Conservation (phyloP, 2,113 vertebrate genomes). For the Fulica atra region DNA sequence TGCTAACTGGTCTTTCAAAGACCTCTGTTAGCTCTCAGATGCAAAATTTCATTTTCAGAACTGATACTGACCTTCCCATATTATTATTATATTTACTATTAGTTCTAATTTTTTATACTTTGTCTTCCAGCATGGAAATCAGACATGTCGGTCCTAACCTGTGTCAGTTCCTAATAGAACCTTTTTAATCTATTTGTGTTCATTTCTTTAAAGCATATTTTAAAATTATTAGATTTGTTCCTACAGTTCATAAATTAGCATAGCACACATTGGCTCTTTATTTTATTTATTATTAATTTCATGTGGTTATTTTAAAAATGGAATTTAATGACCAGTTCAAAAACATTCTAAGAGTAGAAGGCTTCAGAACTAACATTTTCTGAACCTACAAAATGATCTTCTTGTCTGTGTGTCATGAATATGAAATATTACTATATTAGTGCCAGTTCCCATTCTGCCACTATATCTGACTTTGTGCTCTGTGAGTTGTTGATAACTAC, state of each 20-base stretch:
- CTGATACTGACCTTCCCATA: not conserved
- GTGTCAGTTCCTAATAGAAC: not conserved
- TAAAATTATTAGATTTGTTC: not conserved
- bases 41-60: not conserved
- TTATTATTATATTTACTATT: not conserved
- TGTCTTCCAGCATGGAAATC: not conserved
- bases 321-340: not conserved
- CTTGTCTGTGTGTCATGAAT: not conserved
- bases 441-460: not conserved
- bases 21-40: not conserved
- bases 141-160: not conserved
- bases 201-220: not conserved
- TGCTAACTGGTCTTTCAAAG: not conserved
- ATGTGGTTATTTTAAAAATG: not conserved
- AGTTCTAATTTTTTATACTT: not conserved
- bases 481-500: not conserved
- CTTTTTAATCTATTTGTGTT: not conserved
- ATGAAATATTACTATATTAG: not conserved
- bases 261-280: not conserved
- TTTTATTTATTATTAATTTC: not conserved
- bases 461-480: not conserved
- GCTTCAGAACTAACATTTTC: not conserved
- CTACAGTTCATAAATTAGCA: not conserved
- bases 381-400: not conserved
- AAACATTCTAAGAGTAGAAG: not conserved